Conservation (phyloP, 2,797 vertebrate species). For the Anolis apletophallus region DNA sequence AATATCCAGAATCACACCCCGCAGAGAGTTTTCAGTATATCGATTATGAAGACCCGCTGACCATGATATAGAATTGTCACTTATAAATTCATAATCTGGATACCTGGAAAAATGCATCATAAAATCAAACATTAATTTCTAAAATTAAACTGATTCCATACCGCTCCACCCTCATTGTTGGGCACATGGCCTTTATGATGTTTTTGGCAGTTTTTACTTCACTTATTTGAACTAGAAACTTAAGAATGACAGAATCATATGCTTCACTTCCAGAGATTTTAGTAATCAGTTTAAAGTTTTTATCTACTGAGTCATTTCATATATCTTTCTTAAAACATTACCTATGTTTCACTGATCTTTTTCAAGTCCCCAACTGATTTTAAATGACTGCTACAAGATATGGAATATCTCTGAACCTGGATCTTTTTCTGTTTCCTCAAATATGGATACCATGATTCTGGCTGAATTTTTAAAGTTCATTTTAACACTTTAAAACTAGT, state of each 20-base stretch:
- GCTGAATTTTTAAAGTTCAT: not conserved
- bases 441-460: not conserved
- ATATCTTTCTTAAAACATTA: not conserved
- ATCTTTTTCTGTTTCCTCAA: not conserved
- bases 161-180: too few species aligned
- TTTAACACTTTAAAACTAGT: not conserved
- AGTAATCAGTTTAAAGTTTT: not conserved
- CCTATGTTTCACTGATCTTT: not conserved
- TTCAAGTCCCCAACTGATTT: not conserved
- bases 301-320: not conserved
- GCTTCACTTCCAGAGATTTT: not conserved
- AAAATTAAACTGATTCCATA: not conserved
- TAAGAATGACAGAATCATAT: not conserved
- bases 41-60: slow-evolving; percentile 96
- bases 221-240: not conserved
- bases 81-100: slow-evolving; percentile 96
- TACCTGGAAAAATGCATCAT: slow-evolving; percentile 82
- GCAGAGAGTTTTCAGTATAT: slow-evolving; percentile 95
- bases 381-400: not conserved
- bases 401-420: not conserved
- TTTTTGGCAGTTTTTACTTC: not conserved
- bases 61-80: slow-evolving; percentile 98
- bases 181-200: not conserved
- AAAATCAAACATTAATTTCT: slow-evolving; percentile 10
- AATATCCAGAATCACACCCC: slow-evolving; percentile 97